phyloP scores from a whole-genome alignment of 2,113 vertebrate species.

The Aleadryas rufinucha region DNA sequence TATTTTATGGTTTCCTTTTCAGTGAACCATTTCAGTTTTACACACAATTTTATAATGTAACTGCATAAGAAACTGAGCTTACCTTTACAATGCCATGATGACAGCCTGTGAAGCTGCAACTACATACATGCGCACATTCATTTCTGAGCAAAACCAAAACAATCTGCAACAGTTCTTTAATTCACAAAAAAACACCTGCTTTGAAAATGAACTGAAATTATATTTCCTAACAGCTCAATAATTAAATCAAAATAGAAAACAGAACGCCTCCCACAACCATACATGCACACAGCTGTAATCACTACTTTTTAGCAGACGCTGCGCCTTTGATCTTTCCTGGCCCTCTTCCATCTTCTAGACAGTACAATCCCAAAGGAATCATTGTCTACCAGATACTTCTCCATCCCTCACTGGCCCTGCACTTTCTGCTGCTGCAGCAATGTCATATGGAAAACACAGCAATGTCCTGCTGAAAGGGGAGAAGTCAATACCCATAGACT shows the following conservation, averaged over 20 bases:
- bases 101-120: not conserved
- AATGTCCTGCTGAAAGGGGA: rapidly evolving
- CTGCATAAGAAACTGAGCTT: not conserved
- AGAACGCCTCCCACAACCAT: not conserved
- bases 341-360: constrained; percentile 28
- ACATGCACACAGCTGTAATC: not conserved
- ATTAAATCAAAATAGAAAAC: constrained; percentile 15
- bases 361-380: not conserved
- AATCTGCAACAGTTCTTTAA: not conserved
- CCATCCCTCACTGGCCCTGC: not conserved
- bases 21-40: constrained; percentile 30
- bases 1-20: constrained; percentile 15
- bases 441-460: not conserved
- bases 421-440: not conserved
- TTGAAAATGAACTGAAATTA: not conserved
- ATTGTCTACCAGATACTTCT: not conserved
- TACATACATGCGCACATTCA: not conserved
- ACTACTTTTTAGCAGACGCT: not conserved
- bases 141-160: not conserved
- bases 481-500: not conserved
- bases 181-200: not conserved
- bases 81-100: not conserved
- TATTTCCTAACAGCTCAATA: not conserved
- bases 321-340: constrained; percentile 21
- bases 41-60: constrained; percentile 27